These are phyloP conservation scores for Lagopus muta DNA, from an alignment of 2,113 vertebrate genomes.

Conservation along the genomic window DNA sequence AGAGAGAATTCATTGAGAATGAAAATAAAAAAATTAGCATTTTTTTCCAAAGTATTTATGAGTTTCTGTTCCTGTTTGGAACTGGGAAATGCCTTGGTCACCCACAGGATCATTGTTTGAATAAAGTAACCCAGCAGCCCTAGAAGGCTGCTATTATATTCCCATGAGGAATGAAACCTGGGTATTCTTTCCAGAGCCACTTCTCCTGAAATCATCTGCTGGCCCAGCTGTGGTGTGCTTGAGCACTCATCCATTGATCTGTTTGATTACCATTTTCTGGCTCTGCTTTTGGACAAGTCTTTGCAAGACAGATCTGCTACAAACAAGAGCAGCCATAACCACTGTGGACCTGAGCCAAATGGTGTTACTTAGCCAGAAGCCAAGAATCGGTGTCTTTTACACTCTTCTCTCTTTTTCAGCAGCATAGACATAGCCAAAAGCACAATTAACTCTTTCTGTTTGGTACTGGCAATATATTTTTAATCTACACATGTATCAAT, in stretches of 20 bases:
- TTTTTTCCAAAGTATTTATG: background rate
- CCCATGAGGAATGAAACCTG: background rate
- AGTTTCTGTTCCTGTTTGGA: background rate
- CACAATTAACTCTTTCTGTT: background rate
- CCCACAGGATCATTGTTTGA: background rate
- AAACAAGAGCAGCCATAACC: background rate
- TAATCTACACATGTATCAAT: background rate
- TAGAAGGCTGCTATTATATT: background rate
- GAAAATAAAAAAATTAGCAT: background rate
- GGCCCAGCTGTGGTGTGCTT: background rate
- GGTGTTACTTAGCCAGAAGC: background rate
- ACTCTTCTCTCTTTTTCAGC: background rate
- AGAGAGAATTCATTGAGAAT: background rate
- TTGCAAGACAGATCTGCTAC: background rate
- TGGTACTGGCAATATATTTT: background rate
- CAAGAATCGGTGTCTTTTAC: background rate
- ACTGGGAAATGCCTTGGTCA: background rate
- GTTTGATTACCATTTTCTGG: background rate
- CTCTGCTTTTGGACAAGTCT: constrained; percentile 9
- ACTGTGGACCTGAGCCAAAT: background rate
- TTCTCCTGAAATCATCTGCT: background rate
- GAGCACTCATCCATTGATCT: background rate
- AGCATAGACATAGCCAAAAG: background rate
- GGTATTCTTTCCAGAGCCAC: background rate
- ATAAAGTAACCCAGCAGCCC: background rate